Evolutionary conservation across 37 sponge, comb jelly and placozoan genomes (phyloP), one percentile per base, ranked within the genome.

Genomic region (Bolinopsis microptera): DNA sequence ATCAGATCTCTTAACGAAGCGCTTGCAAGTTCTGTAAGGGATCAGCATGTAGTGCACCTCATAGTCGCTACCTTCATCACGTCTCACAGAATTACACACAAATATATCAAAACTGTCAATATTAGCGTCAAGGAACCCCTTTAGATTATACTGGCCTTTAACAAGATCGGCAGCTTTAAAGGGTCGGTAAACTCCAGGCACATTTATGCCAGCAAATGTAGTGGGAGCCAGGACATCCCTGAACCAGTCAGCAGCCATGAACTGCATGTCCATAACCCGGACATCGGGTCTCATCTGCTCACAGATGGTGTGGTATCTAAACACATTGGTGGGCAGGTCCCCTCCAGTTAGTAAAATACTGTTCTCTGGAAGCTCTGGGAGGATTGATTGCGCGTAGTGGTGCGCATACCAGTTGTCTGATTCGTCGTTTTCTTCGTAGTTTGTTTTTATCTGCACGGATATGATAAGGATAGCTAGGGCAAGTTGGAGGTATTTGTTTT

Each of bases 271-370:
- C n/a, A 86, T 8, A 30, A 86, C 90, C 30, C 35, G 32, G 61
- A 86, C 90, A 86, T 86, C 90, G 3, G 90, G 90, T 26, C 90
- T 23, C 0, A 86, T 86, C 30, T 86, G 90, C 90, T 86, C 90
- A 23, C 90, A 86, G 41, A 86, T 86, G 41, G 90, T 86, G 67
- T 86, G 90, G 67, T 86, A 86, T 41, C 90, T 39, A 38, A 86
- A 86, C 2, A 86, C 90, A 61, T 86, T 86, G 31, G 90, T 86
- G 3, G 90, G 90, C 16, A 86, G 90, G 36, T 86, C 90, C 0
- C 90, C 90, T 13, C 90, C 90, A 40, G 67, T 86, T 39, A 86
- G 39, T 61, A 86, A 39, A 1, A 86, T 22, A 26, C 90, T 86
- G 90, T 86, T 86, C 48, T 39, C 30, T n/a, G 90, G 90, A 2